Base-by-base conservation (phyloP, 2,113 vertebrate genomes). In the Eulemur rufifrons region DNA sequence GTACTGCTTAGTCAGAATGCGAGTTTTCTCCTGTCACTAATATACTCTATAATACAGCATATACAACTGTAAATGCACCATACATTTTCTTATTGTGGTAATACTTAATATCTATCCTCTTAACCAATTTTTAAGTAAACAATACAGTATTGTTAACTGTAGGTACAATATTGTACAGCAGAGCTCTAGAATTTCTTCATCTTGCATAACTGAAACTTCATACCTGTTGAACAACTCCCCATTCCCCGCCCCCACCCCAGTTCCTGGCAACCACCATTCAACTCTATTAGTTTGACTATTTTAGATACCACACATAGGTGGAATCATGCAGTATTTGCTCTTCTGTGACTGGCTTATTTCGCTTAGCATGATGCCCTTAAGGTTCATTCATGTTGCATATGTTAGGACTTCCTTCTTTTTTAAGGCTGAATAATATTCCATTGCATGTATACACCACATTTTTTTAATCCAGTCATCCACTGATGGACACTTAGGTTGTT, bases 121-220 rank as follows among this genome's bases (percentile, higher is more conserved):
- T 94, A 34, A 63, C 29, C 63, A 63, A 81, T 4, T 80, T 74
- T 96, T 54, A 94, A 91, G n/a, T n/a, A 14, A 59, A 59, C 27
- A 88, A 37, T 66, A 63, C 5, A 17, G 74, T 95, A 20, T 83
- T 50, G 47, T 84, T 88, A 76, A 80, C 25, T 45, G 32, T 42
- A 21, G 10, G 47, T 17, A 47, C 68, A 89, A 23, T 20, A 29
- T 52, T 76, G 5, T 89, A 59, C 20, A 84, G 11, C 27, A 83
- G 78, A 82, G 59, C 61, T 86, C 52, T 89, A 78, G 69, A 54
- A 86, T 20, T 77, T 10, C 86, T 20, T 32, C 18, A 27, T 59
- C 69, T 82, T 94, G 47, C 6, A 76, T 63, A 95, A 74, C 13
- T 92, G 84, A 85, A 94, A 86, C 56, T 84, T 78, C 77, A 64